phyloP scores from a whole-genome alignment of 2,113 vertebrate species.

The rabbit (Oryctolagus cuniculus) region DNA sequence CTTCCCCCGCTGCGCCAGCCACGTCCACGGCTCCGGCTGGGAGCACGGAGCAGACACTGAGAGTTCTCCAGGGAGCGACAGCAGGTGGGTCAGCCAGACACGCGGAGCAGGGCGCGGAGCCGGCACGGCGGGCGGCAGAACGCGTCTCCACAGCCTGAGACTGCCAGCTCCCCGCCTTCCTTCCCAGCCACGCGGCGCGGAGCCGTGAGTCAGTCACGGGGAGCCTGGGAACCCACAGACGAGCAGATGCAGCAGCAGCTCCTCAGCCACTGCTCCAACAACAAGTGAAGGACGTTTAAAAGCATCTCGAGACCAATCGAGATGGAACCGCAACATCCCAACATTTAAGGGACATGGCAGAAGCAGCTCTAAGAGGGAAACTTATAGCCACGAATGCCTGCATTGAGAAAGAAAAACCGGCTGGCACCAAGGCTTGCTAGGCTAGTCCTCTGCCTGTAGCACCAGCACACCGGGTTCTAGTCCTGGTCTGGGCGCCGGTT shows the following conservation, averaged over 20 bases:
- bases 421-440: too few species aligned
- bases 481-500: too few species aligned
- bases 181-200: not conserved
- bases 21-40: too few species aligned
- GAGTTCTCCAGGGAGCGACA: not conserved
- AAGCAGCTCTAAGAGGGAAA: not conserved
- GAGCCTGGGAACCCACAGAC: not conserved
- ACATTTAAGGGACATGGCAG: not conserved
- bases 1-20: not conserved
- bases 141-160: not conserved
- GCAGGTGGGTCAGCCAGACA: accelerated
- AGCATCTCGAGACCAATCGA: not conserved
- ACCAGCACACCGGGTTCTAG: too few species aligned
- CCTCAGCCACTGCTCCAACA: not conserved
- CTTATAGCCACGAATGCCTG: not conserved
- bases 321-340: too few species aligned
- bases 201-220: not conserved
- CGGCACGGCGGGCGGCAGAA: not conserved
- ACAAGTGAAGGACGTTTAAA: not conserved
- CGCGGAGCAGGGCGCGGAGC: too few species aligned
- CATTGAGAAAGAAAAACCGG: not conserved
- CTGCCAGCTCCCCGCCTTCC: not conserved
- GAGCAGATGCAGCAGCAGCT: not conserved
- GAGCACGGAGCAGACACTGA: not conserved
- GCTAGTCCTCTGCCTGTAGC: too few species aligned